Evolutionary conservation across 2,113 vertebrate genomes (phyloP).

Genomic region (Lepus americanus): DNA sequence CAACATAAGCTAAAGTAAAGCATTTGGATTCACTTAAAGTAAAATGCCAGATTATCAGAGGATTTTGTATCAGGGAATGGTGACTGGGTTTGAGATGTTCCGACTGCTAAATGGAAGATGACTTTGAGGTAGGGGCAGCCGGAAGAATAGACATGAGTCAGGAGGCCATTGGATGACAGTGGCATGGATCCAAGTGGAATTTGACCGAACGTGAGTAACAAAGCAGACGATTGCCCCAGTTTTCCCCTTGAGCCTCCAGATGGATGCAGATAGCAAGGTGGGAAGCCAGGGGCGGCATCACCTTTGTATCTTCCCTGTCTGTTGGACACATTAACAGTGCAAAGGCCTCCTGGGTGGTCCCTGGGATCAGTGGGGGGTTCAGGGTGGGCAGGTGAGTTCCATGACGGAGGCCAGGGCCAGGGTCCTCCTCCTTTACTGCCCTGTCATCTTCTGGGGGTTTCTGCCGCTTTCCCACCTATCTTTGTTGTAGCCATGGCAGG

Average conservation of each 20-base stretch:
- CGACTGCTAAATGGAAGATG: not conserved
- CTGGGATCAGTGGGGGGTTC: not conserved
- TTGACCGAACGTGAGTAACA: not conserved
- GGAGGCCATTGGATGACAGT: fast-evolving
- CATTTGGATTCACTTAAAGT: not conserved
- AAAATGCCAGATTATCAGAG: not conserved
- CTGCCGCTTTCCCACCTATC: not conserved
- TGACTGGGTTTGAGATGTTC: not conserved
- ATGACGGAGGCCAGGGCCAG: no score
- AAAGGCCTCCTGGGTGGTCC: not conserved
- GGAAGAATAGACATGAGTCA: no score
- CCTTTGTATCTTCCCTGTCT: not conserved
- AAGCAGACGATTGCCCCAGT: not conserved
- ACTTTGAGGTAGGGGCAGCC: not conserved
- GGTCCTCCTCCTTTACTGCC: not conserved
- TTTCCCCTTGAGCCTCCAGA: not conserved
- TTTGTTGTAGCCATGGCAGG: no score
- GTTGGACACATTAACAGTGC: no score
- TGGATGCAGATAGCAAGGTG: not conserved
- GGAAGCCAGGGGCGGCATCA: not conserved
- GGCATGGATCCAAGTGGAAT: fast-evolving
- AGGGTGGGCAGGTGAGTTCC: not conserved
- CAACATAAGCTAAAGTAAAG: not conserved
- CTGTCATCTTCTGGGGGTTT: not conserved
- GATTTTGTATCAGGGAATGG: not conserved